A percentile compares a stretch with the other conserved stretches of the same genome.
Evolutionary conservation across 1,140 invertebrate genomes (phyloP).

Genomic region (Drosophila azteca): DNA sequence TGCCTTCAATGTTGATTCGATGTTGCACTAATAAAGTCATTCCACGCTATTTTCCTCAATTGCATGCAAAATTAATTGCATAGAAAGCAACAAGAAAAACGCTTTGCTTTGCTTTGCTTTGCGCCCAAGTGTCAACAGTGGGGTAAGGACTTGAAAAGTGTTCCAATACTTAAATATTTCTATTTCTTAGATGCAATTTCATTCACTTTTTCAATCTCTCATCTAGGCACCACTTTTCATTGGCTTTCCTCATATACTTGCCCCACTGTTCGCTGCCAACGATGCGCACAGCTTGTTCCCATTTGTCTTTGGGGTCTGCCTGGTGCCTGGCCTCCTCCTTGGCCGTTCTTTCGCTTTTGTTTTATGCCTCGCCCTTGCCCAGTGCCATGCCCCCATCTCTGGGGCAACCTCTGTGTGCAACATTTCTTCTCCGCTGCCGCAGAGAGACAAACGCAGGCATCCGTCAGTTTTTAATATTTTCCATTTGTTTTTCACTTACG

Average conservation of each 20-base stretch:
- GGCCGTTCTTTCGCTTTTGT: constrained; percentile 44
- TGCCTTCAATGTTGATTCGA: neutral
- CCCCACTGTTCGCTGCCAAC: constrained; percentile 39
- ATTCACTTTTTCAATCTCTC: neutral
- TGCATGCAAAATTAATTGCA: constrained; percentile 44
- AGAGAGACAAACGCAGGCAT: constrained; percentile 55
- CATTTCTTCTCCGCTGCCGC: neutral
- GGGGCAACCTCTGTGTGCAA: neutral
- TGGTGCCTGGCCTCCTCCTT: constrained; percentile 20
- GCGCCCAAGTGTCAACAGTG: constrained; percentile 43
- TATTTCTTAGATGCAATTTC: neutral
- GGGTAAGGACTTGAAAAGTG: neutral
- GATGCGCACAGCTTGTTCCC: constrained; percentile 46
- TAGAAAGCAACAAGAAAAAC: constrained; percentile 39
- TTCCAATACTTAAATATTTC: neutral
- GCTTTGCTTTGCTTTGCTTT: neutral
- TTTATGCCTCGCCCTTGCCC: constrained; percentile 23
- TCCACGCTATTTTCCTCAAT: constrained; percentile 38
- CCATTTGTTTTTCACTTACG: constrained; percentile 62
- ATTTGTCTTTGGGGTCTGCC: constrained; percentile 45
- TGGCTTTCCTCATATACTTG: neutral
- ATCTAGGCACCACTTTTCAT: neutral
- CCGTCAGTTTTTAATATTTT: constrained; percentile 78
- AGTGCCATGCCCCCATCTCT: constrained; percentile 3
- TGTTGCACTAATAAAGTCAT: constrained; percentile 59